Percentiles rank a stretch among this genome's conserved stretches.
Conservation (phyloP, 2,113 vertebrate genomes). For the Diadophis punctatus region DNA sequence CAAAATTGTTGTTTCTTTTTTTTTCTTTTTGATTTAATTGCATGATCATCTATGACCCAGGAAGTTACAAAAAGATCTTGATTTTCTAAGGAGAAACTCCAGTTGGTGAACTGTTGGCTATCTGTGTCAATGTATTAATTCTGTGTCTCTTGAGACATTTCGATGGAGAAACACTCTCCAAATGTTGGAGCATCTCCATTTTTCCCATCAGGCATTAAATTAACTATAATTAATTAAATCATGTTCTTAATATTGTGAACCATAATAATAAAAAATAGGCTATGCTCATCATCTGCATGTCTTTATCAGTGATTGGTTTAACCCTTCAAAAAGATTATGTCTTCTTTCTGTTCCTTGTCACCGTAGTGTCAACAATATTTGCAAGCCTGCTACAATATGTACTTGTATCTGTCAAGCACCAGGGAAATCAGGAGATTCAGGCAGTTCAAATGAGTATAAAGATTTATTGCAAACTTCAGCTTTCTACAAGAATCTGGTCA, state of each 20-base stretch:
- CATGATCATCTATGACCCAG: neutral
- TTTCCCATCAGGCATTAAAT: neutral
- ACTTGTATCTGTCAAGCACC: neutral
- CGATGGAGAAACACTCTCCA: neutral
- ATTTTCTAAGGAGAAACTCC: neutral
- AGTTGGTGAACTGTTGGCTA: neutral
- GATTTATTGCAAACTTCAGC: neutral
- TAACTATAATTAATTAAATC: neutral
- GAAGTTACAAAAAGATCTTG: neutral
- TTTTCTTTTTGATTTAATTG: neutral
- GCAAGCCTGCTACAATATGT: neutral
- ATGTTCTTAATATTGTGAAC: neutral
- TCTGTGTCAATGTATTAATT: neutral
- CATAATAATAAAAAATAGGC: neutral
- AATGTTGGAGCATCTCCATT: neutral
- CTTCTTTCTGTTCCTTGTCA: neutral
- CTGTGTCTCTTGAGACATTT: neutral
- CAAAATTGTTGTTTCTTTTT: neutral
- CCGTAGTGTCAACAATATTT: neutral
- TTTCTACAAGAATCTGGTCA: neutral
- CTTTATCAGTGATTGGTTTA: neutral
- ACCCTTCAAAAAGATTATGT: neutral
- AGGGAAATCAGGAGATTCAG: neutral
- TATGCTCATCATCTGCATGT: neutral
- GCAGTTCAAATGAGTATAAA: neutral